A percentile compares a stretch with the other conserved stretches of the same genome.
Evolutionary conservation across 2,113 vertebrate species (phyloP).

Genomic region (Tachysurus fulvidraco): DNA sequence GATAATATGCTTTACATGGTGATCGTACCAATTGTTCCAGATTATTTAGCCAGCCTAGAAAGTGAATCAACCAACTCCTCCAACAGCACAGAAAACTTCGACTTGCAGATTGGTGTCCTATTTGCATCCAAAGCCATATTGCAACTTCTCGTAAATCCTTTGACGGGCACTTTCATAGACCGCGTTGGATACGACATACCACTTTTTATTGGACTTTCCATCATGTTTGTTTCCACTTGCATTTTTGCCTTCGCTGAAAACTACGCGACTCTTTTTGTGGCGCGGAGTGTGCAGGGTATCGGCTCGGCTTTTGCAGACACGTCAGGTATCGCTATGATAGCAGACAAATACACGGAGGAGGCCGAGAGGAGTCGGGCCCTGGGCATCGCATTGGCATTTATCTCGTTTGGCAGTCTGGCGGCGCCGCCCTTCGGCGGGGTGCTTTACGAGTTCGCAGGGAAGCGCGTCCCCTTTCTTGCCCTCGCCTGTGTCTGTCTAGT

Average conservation of each 20-base stretch:
- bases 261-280: slow-evolving; percentile 87
- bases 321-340: slow-evolving; percentile 92
- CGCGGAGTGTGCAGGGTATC: slow-evolving; percentile 92
- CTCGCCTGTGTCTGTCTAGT: slow-evolving; percentile 83
- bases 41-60: slow-evolving; percentile 80
- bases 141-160: slow-evolving; percentile 91
- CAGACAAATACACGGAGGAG: slow-evolving; percentile 88
- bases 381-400: slow-evolving; percentile 95
- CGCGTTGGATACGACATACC: slow-evolving; percentile 91
- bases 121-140: slow-evolving; percentile 97
- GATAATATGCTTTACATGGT: slow-evolving; percentile 99
- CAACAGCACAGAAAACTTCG: slow-evolving; percentile 80
- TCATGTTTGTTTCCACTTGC: slow-evolving; percentile 91
- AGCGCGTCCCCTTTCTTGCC: slow-evolving; percentile 86
- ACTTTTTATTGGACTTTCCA: slow-evolving; percentile 86
- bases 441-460: slow-evolving; percentile 86
- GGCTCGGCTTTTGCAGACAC: slow-evolving; percentile 97
- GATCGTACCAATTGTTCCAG: slow-evolving; percentile 95
- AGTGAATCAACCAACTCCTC: slow-evolving; percentile 67
- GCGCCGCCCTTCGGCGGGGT: slow-evolving; percentile 94
- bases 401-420: slow-evolving; percentile 93
- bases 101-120: slow-evolving; percentile 91
- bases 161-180: slow-evolving; percentile 95
- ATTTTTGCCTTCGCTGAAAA: slow-evolving; percentile 91
- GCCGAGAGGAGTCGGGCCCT: slow-evolving; percentile 86